phyloP scores from a whole-genome alignment of 1,140 invertebrate species.

The Hycleus phaleratus region DNA sequence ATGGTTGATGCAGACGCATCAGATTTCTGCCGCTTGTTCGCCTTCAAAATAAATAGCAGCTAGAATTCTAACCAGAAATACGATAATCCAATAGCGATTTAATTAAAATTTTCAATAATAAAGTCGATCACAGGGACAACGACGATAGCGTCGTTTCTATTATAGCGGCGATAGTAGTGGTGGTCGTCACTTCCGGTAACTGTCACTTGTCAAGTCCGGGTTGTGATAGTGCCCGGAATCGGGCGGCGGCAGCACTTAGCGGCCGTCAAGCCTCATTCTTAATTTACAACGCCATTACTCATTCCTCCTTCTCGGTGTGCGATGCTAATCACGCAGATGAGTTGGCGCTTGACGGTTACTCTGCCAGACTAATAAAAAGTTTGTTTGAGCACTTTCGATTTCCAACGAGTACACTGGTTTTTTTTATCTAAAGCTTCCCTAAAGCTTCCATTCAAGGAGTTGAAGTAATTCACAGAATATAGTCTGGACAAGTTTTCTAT shows the following conservation, averaged over 20 bases:
- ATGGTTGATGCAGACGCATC: constrained; percentile 5
- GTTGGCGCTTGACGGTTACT: constrained; percentile 3
- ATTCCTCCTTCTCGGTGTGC: constrained; percentile 14
- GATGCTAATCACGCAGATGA: constrained; percentile 21
- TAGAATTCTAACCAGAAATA: no score
- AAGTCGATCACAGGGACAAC: no score
- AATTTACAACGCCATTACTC: constrained; percentile 30
- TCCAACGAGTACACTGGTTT: neutral
- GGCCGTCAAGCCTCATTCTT: constrained; percentile 28
- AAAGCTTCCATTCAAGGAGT: no score
- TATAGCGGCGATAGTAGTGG: neutral
- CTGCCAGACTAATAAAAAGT: constrained; percentile 6
- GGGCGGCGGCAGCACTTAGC: constrained; percentile 24
- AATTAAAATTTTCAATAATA: no score
- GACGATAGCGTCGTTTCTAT: neutral
- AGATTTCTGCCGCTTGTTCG: neutral
- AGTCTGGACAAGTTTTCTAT: no score
- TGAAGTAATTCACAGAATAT: no score
- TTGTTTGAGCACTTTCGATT: constrained; percentile 9
- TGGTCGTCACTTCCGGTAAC: constrained; percentile 19
- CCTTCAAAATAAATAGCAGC: no score
- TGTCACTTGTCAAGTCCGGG: constrained; percentile 28
- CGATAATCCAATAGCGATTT: no score
- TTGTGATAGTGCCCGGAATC: constrained; percentile 19
- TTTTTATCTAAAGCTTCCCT: neutral